Evolutionary conservation across 2,113 vertebrate genomes (phyloP).

Genomic region (Clarias gariepinus): DNA sequence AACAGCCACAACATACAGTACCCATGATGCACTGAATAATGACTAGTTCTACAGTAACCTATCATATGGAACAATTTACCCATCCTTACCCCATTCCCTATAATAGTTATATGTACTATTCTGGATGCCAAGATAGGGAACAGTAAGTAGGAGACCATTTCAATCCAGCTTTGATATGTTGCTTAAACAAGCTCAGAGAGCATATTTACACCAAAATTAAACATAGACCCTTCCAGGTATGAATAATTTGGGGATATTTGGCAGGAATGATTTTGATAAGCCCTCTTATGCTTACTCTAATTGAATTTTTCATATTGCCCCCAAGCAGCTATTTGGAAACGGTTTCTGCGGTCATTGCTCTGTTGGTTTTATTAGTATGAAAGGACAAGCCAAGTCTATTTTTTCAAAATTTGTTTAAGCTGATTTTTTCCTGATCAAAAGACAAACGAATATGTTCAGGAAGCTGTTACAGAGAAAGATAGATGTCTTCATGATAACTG

Average conservation of each 20-base stretch:
- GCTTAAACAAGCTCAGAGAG: slow-evolving; percentile 39
- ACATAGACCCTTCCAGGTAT: slow-evolving; percentile 56
- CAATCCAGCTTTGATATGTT: slow-evolving; percentile 14
- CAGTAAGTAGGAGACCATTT: not conserved
- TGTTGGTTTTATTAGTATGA: slow-evolving; percentile 57
- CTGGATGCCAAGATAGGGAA: not conserved
- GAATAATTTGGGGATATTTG: slow-evolving; percentile 53
- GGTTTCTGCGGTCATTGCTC: slow-evolving; percentile 54
- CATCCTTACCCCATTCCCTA: not conserved
- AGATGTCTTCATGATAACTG: not conserved
- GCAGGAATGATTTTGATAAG: slow-evolving; percentile 60
- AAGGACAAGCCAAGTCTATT: slow-evolving; percentile 39
- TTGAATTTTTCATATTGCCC: slow-evolving; percentile 56
- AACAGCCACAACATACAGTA: not conserved
- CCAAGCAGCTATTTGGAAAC: slow-evolving; percentile 46
- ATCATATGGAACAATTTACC: not conserved
- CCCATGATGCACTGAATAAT: not conserved
- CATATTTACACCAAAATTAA: slow-evolving; percentile 44
- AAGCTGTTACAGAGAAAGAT: slow-evolving; percentile 57
- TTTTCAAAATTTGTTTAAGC: slow-evolving; percentile 53
- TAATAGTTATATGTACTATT: not conserved
- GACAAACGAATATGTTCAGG: slow-evolving; percentile 49
- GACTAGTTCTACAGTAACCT: not conserved
- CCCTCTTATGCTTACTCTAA: slow-evolving; percentile 54
- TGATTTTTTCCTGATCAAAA: slow-evolving; percentile 38